Conservation (phyloP, 2,797 vertebrate species). For the Rhabdophis nuchalis region DNA sequence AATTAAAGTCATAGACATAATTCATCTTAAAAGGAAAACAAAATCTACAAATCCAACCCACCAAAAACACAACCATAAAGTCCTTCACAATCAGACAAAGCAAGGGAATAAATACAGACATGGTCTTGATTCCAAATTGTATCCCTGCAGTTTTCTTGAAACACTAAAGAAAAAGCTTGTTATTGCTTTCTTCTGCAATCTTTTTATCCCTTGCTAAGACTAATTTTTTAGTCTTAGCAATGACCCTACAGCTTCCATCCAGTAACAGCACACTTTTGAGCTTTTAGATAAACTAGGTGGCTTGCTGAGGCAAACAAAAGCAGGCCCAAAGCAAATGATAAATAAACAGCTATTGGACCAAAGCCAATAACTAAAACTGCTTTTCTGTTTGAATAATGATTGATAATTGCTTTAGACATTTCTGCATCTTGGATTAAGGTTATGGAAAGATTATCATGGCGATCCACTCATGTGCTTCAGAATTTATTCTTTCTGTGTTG, state of each 20-base stretch:
- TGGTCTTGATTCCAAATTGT: neutral
- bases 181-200: neutral
- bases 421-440: neutral
- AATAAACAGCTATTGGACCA: neutral
- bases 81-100: neutral
- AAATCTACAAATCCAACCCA: neutral
- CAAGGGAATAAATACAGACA: neutral
- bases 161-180: neutral
- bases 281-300: neutral
- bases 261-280: neutral
- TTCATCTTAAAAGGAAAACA: neutral
- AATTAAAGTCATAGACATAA: neutral
- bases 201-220: fast-evolving
- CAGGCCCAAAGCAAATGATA: neutral
- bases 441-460: neutral
- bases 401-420: neutral
- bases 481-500: neutral
- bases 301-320: neutral
- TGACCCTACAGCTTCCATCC: neutral
- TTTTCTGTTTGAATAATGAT: neutral
- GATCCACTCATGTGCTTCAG: neutral
- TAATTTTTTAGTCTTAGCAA: neutral
- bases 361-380: neutral
- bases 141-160: neutral
- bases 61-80: neutral